Conservation (phyloP, 2,888 invertebrate genomes). For the Drosophila pegasa region DNA sequence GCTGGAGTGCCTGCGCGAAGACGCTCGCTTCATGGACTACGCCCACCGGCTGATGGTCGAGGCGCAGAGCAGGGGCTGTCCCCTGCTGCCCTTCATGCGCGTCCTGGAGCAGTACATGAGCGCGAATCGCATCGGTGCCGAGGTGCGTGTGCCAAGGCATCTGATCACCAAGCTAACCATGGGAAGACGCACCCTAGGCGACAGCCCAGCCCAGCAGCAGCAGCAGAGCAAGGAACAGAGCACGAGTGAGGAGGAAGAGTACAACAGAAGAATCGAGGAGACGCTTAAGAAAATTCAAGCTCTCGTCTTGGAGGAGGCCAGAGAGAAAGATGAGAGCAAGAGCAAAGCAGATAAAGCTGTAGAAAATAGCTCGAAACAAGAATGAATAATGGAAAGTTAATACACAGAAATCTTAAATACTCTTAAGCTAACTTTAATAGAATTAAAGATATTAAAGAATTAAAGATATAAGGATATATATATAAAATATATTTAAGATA, state of each 20-base stretch:
- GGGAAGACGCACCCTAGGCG: constrained; percentile 69
- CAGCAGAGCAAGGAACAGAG: constrained; percentile 8
- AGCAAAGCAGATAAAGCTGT: background rate
- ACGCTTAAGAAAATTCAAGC: constrained; percentile 59
- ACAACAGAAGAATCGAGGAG: constrained; percentile 39
- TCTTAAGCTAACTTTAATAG: no score
- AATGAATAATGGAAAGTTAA: no score
- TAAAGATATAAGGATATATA: no score
- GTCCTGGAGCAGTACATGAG: constrained; percentile 75
- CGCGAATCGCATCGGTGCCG: constrained; percentile 74
- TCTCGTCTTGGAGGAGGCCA: constrained; percentile 39
- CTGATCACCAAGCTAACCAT: constrained; percentile 77
- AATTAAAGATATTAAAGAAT: no score
- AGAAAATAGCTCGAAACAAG: background rate
- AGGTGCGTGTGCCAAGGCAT: constrained; percentile 73
- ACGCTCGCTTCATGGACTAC: constrained; percentile 65
- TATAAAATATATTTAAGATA: no score
- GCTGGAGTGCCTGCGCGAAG: constrained; percentile 70
- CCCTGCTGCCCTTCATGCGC: constrained; percentile 73
- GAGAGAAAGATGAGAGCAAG: background rate
- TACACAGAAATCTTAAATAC: no score
- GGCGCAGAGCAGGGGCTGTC: constrained; percentile 67
- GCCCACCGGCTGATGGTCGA: constrained; percentile 64
- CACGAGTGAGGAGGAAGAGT: constrained; percentile 37
- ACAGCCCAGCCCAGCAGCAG: constrained; percentile 44